Conservation (phyloP, 53 echinoderm and acorn worm genomes). For the Glandiceps talaboti region DNA sequence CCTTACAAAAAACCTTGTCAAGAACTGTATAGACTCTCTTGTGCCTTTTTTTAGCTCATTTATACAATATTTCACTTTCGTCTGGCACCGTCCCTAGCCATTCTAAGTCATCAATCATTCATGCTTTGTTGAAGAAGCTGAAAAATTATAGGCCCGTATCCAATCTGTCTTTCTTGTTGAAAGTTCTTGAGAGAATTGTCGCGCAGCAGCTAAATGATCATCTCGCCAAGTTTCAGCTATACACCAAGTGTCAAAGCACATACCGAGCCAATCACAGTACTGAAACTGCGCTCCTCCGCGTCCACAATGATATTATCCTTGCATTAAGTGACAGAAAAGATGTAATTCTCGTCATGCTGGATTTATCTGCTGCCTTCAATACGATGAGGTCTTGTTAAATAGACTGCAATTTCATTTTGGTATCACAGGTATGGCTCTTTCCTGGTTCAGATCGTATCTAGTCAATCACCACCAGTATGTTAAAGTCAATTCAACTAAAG, state of each 20-base stretch:
- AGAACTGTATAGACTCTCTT: too few relatives aligned
- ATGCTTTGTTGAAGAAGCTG: slow-evolving; percentile 15
- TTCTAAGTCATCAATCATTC: slow-evolving; percentile 11
- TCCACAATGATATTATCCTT: slow-evolving; percentile 13
- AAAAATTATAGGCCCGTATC: slow-evolving; percentile 34
- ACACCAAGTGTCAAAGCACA: background rate
- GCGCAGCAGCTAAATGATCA: background rate
- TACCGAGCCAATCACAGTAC: slow-evolving; percentile 2
- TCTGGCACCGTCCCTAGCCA: slow-evolving; percentile 19
- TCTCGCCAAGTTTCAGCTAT: background rate
- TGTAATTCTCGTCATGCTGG: slow-evolving; percentile 11
- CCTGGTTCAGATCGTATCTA: too few relatives aligned
- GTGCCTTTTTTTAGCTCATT: slow-evolving; percentile 13
- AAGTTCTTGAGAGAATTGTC: slow-evolving; percentile 8
- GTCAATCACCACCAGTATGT: too few relatives aligned
- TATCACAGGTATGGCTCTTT: too few relatives aligned
- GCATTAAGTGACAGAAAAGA: slow-evolving; percentile 9
- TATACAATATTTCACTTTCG: slow-evolving; percentile 20
- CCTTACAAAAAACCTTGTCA: background rate
- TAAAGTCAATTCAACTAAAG: too few relatives aligned
- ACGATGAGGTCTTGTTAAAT: too few relatives aligned
- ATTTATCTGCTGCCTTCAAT: too few relatives aligned
- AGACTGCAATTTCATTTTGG: too few relatives aligned
- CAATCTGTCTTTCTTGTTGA: slow-evolving; percentile 20
- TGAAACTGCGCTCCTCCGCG: background rate